Evolutionary conservation across 2,888 invertebrate genomes (phyloP), one percentile per base, ranked within the genome.

Genomic region (Leptopilina syphax): DNA sequence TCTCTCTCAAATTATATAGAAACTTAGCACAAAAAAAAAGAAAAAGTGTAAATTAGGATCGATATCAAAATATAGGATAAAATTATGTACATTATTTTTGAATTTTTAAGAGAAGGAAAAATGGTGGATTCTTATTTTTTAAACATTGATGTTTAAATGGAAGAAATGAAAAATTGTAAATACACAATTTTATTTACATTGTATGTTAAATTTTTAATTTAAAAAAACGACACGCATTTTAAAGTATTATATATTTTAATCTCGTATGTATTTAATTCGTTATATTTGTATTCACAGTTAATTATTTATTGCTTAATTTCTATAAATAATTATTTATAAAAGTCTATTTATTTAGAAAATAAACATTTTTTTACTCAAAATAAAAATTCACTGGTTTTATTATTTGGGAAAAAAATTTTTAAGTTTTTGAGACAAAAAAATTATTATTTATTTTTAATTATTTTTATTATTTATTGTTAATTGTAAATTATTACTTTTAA

Each of bases 1-100:
- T 50, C 12, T 50, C 50, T 44, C 44, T 34, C 34, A 34, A 34
- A 47, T 47, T 47, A 41, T 18, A 27, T 27, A 68, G 12, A 5
- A 78, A 83, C 77, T 66, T 83, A 80, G 80, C 68, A 78, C 78
- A 81, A 83, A 81, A 77, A 80, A 80, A 80, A 80, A 70, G 77
- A 47, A 34, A 34, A 34, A 34, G 34, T 34, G 34, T 34, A 34
- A 50, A 67, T 27, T 73, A 73, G 79, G 78, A 68, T 68, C 18
- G 7, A 24, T 24, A 68, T 8, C 4, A 47, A 68, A 50, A 50
- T 50, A 24, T 34, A 34, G 34, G 34, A 34, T 34, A 34, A 34
- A 34, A 34, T 50, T 12, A 68, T 10, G 12, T 18, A 60, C n/a
- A 44, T 12, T 18, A 68, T 18, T 63, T 50, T 68, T 18, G 50